phyloP scores from a whole-genome alignment of 2,888 invertebrate genomes.

The Thymelicus acteon region DNA sequence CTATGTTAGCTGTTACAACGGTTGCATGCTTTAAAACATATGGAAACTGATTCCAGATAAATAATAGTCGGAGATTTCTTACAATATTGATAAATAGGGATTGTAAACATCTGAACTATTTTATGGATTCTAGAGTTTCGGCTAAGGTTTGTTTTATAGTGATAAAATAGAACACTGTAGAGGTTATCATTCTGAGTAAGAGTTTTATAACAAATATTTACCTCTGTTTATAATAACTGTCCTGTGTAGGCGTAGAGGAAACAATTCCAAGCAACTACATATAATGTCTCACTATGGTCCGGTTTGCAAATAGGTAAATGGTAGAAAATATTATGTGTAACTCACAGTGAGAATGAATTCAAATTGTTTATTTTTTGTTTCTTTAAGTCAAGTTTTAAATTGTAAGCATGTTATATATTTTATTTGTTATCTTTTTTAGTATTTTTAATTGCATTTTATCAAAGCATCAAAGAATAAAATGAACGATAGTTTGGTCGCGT shows the following conservation, averaged over 20 bases:
- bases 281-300: not conserved
- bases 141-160: no score
- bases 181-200: no score
- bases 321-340: slow-evolving; percentile 23
- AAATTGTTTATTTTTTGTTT: slow-evolving; percentile 26
- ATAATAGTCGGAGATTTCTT: no score
- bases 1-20: no score
- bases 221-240: not conserved
- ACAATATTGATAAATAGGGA: no score
- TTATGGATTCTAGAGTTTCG: no score
- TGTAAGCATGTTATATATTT: slow-evolving; percentile 35
- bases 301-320: slow-evolving; percentile 16
- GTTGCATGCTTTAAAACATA: no score
- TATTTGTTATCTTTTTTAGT: slow-evolving; percentile 35
- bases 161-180: no score
- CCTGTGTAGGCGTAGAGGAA: not conserved
- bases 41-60: no score
- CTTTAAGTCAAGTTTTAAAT: slow-evolving; percentile 33
- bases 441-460: slow-evolving; percentile 36
- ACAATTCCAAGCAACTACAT: not conserved
- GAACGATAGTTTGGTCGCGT: not conserved
- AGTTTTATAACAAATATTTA: no score
- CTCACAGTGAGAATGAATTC: slow-evolving; percentile 29
- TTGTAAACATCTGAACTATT: no score
- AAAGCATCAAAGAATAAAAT: slow-evolving; percentile 19